These are phyloP conservation scores for Drosophila sproati DNA, from an alignment of 1,140 invertebrate species.

Conservation along the genomic window DNA sequence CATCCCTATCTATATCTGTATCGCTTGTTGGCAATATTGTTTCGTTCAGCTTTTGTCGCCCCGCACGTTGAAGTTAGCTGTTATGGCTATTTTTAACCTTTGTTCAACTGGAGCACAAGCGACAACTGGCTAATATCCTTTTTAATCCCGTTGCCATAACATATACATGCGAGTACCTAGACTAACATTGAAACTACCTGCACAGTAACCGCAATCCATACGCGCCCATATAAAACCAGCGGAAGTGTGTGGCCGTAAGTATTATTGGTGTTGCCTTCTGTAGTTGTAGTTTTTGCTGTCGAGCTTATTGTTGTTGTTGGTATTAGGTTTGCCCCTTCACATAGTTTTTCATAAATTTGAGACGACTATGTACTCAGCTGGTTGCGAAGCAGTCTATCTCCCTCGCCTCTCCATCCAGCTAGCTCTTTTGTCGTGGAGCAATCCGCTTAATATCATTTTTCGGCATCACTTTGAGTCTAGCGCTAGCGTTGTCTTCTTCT, in stretches of 20 bases:
- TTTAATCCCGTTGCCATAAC: constrained; percentile 67
- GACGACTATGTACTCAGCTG: constrained; percentile 32
- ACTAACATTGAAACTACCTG: constrained; percentile 29
- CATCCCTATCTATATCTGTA: background rate
- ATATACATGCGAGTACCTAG: constrained; percentile 62
- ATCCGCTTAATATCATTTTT: constrained; percentile 82
- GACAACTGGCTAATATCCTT: constrained; percentile 70
- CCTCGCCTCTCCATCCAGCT: background rate
- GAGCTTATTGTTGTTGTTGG: constrained; percentile 5
- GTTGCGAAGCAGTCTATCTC: constrained; percentile 3
- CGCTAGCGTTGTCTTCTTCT: constrained; percentile 8
- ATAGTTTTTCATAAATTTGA: constrained; percentile 70
- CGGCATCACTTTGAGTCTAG: constrained; percentile 70
- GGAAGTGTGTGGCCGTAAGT: constrained; percentile 40
- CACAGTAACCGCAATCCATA: background rate
- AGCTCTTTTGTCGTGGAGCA: constrained; percentile 29
- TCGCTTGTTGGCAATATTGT: background rate
- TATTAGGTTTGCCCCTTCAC: constrained; percentile 16
- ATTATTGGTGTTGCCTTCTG: constrained; percentile 50
- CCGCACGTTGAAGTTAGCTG: constrained; percentile 37
- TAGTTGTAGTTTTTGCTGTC: background rate
- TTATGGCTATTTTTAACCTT: constrained; percentile 31
- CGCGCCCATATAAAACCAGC: too few species aligned
- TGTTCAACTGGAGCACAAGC: constrained; percentile 21
- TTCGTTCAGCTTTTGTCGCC: constrained; percentile 31